Percentiles rank a stretch among this genome's conserved stretches.
These are phyloP conservation scores for Danio tinwini DNA, from an alignment of 2,797 vertebrate species.

Conservation along the genomic window DNA sequence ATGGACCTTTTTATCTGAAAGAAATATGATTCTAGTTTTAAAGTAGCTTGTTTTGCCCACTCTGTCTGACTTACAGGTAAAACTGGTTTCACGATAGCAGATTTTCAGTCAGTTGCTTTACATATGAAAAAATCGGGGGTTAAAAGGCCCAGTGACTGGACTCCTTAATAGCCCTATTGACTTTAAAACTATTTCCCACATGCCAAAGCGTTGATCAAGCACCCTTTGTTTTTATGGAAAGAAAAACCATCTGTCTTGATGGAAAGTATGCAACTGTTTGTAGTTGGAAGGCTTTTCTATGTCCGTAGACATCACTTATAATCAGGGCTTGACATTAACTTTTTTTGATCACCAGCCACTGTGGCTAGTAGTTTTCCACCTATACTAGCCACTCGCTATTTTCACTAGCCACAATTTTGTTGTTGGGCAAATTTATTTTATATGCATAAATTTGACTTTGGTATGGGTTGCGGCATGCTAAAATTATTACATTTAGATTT, in stretches of 20 bases:
- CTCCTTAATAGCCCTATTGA: not conserved
- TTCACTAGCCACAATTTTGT: no score
- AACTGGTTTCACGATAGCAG: not conserved
- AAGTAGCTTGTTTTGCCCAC: not conserved
- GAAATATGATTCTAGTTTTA: not conserved
- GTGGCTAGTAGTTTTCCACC: no score
- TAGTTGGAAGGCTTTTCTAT: no score
- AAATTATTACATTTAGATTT: no score
- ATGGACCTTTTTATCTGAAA: not conserved
- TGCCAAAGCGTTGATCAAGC: not conserved
- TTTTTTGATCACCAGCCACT: no score
- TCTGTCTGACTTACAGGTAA: not conserved
- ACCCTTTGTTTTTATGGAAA: not conserved
- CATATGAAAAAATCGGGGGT: not conserved
- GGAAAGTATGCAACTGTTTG: not conserved
- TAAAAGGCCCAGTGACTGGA: not conserved
- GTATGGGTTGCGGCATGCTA: no score
- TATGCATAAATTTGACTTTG: no score
- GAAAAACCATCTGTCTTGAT: not conserved
- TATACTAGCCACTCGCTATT: no score
- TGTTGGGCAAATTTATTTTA: no score
- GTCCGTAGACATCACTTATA: no score
- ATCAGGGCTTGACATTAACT: no score
- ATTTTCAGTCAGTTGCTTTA: not conserved
- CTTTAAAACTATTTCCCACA: not conserved